A percentile compares a stretch with the other conserved stretches of the same genome.
phyloP scores from a whole-genome alignment of 2,888 invertebrate species.

The Ommatoiulus sabulosus region DNA sequence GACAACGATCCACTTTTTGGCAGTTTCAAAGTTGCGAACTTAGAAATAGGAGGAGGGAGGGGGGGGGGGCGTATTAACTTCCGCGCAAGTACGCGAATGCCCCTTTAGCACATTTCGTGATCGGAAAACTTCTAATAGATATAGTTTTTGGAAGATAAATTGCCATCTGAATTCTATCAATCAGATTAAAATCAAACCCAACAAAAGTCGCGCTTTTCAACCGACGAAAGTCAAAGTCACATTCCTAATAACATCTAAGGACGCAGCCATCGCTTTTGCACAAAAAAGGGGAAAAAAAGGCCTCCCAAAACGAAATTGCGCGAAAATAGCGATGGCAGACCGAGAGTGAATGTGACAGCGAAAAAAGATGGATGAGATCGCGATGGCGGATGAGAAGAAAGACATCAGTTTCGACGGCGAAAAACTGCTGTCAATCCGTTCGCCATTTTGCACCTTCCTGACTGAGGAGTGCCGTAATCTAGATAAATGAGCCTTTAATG shows the following conservation, averaged over 20 bases:
- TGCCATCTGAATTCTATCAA: neutral
- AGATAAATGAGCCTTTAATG: conserved; percentile 28
- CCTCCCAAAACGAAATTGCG: neutral
- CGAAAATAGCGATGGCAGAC: neutral
- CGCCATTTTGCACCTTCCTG: conserved; percentile 34
- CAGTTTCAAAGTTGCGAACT: too few relatives aligned
- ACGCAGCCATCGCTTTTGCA: neutral
- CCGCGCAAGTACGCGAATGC: too few relatives aligned
- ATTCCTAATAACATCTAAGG: neutral
- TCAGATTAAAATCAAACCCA: conserved; percentile 26
- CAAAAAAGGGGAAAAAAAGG: neutral
- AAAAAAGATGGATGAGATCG: conserved; percentile 18
- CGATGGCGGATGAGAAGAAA: neutral
- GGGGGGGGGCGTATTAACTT: too few relatives aligned
- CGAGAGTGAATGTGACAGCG: neutral
- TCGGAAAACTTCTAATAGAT: neutral
- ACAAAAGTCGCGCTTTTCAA: conserved; percentile 14
- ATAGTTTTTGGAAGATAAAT: conserved; percentile 19
- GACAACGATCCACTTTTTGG: too few relatives aligned
- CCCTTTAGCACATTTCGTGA: too few relatives aligned
- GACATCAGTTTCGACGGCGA: neutral
- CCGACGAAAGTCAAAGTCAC: neutral
- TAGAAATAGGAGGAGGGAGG: too few relatives aligned
- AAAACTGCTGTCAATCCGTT: neutral
- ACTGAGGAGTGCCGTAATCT: neutral